Evolutionary conservation across 2,797 vertebrate genomes (phyloP).

Genomic region (Cuculus canorus): DNA sequence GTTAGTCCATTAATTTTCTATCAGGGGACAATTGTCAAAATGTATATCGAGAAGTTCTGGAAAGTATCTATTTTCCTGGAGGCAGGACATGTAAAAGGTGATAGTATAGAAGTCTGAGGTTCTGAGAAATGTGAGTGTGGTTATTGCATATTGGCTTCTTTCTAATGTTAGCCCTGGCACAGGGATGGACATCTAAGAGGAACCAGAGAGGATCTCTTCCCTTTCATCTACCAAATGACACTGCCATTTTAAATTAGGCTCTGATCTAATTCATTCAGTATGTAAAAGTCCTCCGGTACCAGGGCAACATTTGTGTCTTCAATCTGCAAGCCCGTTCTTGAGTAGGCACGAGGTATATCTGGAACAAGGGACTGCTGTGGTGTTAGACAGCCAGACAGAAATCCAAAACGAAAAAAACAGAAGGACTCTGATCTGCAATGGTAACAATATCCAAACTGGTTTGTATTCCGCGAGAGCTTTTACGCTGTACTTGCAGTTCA

Average conservation of each 20-base stretch:
- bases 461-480: neutral
- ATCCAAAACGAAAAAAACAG: neutral
- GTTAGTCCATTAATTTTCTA: neutral
- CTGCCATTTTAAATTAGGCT: neutral
- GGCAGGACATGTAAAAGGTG: neutral
- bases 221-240: neutral
- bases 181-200: neutral
- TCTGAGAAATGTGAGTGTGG: neutral
- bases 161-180: neutral
- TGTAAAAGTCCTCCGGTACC: neutral
- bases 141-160: accelerated
- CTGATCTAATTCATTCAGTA: neutral
- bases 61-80: neutral
- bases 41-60: neutral
- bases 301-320: neutral
- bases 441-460: accelerated
- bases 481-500: neutral
- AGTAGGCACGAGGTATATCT: accelerated
- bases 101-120: neutral
- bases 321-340: neutral
- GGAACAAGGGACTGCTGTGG: neutral
- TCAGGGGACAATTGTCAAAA: neutral
- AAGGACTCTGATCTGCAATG: accelerated
- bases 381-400: neutral
- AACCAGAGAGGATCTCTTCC: neutral